Evolutionary conservation across 2,888 invertebrate genomes (phyloP).

Genomic region (Chymomyza caudatula): DNA sequence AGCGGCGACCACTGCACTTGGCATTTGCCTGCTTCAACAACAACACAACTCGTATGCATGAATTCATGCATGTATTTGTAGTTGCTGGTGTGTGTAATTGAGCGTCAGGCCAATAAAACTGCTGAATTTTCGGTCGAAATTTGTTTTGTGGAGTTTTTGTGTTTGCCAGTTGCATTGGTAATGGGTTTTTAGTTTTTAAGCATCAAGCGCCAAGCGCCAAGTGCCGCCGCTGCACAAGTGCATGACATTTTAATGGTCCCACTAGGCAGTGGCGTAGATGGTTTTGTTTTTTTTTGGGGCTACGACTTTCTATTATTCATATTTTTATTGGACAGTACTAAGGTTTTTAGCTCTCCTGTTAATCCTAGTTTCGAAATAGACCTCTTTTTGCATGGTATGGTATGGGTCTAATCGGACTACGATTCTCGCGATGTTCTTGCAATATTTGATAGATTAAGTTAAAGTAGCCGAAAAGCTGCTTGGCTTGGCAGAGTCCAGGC

Average conservation of each 20-base stretch:
- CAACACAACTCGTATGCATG: not conserved
- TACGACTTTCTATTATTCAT: too few relatives aligned
- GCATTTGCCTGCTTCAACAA: not conserved
- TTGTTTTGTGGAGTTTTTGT: constrained; percentile 1
- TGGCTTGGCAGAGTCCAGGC: too few relatives aligned
- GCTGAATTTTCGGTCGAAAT: not conserved
- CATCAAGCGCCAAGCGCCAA: not conserved
- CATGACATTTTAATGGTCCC: constrained; percentile 60
- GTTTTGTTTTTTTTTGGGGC: not conserved
- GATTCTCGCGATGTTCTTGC: too few relatives aligned
- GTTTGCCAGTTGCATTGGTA: not conserved
- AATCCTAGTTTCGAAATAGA: too few relatives aligned
- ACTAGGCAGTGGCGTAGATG: not conserved
- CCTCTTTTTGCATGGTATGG: too few relatives aligned
- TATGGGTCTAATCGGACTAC: too few relatives aligned
- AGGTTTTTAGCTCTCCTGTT: too few relatives aligned
- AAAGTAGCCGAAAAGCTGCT: too few relatives aligned
- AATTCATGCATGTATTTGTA: not conserved
- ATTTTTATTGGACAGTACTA: too few relatives aligned
- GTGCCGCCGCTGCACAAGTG: constrained; percentile 39
- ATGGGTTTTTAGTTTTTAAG: constrained; percentile 44
- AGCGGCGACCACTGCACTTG: not conserved
- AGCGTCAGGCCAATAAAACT: not conserved
- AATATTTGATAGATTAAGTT: too few relatives aligned
- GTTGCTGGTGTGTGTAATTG: not conserved